Evolutionary conservation across 2,888 invertebrate genomes (phyloP), one percentile per base, ranked within the genome.

Genomic region (Drosophila sordidula): DNA sequence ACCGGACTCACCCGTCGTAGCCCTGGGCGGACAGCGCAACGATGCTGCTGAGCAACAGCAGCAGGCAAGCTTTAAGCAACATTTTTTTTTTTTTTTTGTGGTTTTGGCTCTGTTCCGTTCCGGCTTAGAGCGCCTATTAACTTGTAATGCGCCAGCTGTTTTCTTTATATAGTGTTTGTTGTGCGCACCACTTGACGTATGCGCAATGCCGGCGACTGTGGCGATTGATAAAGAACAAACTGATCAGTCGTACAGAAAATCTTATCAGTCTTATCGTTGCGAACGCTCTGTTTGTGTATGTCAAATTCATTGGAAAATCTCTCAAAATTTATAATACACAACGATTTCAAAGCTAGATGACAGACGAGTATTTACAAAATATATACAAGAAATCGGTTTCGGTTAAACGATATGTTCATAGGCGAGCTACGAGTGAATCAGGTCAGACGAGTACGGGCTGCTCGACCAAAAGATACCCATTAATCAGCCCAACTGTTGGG

Each of bases 1-100:
- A 18, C 1, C 18, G 18, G 18, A 78, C 89, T 89, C 51, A 87
- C 87, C 87, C 89, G 4, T 89, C 76, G 52, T 89, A 87, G 59
- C 38, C 69, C 16, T 51, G 16, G 32, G 50, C 59, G 8, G 64
- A 51, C 5, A 74, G 12, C 45, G 65, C 75, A 34, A 58, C 52
- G 32, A 64, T 36, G 49, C 83, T 47, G 70, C 78, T 69, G 4
- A 81, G 45, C 49, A 80, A 70, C 71, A 83, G 63, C 68, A 83
- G 25, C 54, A 62, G 9, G 45, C 70, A 56, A 52, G 50, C 45
- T 69, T 78, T 86, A 1, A 83, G 39, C 63, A 83, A 52, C 80
- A 83, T 80, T 55, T 51, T n/a, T n/a, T n/a, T n/a, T n/a, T n/a
- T n/a, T n/a, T n/a, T n/a, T n/a, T n/a, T n/a, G 56, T 39, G 32